Conservation (phyloP, 2,888 invertebrate species). For the Sinohyriopsis cumingii region DNA sequence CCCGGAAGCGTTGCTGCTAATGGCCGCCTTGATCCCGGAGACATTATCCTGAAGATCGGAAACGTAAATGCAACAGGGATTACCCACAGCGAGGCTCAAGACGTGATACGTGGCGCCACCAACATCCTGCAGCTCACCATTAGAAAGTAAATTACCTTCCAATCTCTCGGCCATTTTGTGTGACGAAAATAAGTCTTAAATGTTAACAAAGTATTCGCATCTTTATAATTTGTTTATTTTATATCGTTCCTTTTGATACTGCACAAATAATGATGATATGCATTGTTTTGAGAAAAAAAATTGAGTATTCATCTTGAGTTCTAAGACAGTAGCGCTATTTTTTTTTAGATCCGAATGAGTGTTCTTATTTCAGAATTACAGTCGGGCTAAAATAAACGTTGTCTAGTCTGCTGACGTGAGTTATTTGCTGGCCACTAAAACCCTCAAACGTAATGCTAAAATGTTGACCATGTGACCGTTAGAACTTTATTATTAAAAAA, state of each 20-base stretch:
- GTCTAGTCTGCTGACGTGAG: too few species aligned
- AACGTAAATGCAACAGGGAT: constrained; percentile 62
- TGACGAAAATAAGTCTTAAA: background rate
- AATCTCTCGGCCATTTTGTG: background rate
- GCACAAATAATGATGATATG: too few species aligned
- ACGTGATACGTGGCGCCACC: constrained; percentile 63
- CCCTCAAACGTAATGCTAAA: too few species aligned
- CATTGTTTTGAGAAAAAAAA: too few species aligned
- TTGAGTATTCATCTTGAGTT: too few species aligned
- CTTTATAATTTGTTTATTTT: background rate
- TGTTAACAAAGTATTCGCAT: background rate
- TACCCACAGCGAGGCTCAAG: constrained; percentile 65
- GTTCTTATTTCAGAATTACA: too few species aligned
- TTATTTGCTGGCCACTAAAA: too few species aligned
- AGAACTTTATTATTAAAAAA: too few species aligned
- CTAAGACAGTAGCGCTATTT: too few species aligned
- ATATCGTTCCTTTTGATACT: background rate
- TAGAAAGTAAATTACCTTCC: constrained; percentile 52
- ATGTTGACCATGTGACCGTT: too few species aligned
- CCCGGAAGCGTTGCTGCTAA: constrained; percentile 67
- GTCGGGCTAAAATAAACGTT: too few species aligned
- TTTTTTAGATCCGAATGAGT: too few species aligned
- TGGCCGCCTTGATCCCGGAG: constrained; percentile 56
- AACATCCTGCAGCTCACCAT: constrained; percentile 68
- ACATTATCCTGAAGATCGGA: constrained; percentile 66